These are phyloP conservation scores for Typhlichthys subterraneus DNA, from an alignment of 2,797 vertebrate species.

Conservation along the genomic window DNA sequence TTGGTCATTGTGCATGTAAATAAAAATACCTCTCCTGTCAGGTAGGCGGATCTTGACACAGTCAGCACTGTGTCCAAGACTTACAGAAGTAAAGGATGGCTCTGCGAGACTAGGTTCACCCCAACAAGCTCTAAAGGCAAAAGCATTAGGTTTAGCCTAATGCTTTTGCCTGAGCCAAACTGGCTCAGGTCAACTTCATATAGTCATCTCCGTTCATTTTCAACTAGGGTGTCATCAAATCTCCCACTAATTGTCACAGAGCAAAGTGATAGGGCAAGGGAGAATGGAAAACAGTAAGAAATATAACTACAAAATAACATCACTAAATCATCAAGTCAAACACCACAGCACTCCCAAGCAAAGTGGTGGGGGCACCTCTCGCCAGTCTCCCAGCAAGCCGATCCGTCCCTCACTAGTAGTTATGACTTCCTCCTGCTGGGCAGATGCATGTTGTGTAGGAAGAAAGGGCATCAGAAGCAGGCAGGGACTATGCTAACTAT, in stretches of 20 bases:
- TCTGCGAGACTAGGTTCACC: background rate
- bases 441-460: slow-evolving; percentile 50
- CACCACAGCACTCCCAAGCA: slow-evolving; percentile 69
- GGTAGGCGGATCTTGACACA: too few relatives aligned
- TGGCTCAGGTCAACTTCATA: background rate
- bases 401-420: slow-evolving; percentile 79
- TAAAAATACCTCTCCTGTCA: too few relatives aligned
- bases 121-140: background rate
- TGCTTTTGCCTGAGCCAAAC: too few relatives aligned
- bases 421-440: slow-evolving; percentile 82
- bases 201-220: background rate
- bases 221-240: slow-evolving; percentile 6
- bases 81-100: too few relatives aligned
- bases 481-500: slow-evolving; percentile 22
- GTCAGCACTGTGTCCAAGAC: too few relatives aligned
- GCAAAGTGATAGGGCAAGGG: slow-evolving; percentile 10
- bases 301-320: slow-evolving; percentile 5
- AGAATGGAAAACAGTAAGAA: slow-evolving; percentile 13
- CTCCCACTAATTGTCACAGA: background rate
- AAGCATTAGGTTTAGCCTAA: background rate
- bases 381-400: slow-evolving; percentile 82
- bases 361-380: slow-evolving; percentile 75
- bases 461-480: slow-evolving; percentile 28
- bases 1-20: too few relatives aligned
- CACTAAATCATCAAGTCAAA: slow-evolving; percentile 36